Percentiles rank a stretch among this genome's conserved stretches.
phyloP scores from a whole-genome alignment of 1,140 invertebrate genomes.

The Eufriesea mexicana region DNA sequence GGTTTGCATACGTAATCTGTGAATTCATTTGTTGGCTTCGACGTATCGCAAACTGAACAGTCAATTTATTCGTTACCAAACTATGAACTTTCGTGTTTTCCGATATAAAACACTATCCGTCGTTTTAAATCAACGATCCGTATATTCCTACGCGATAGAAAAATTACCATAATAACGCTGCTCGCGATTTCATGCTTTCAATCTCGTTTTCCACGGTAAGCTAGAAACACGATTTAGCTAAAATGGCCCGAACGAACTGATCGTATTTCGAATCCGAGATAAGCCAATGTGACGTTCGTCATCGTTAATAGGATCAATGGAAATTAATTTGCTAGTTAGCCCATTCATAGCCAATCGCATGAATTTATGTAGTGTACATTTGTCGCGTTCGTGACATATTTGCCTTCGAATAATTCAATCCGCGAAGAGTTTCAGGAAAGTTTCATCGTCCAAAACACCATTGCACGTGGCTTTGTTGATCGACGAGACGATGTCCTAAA shows the following conservation, averaged over 20 bases:
- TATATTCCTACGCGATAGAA: too few relatives aligned
- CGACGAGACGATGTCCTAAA: too few relatives aligned
- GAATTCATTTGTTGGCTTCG: not conserved
- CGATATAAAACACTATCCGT: too few relatives aligned
- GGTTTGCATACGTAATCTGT: conserved; percentile 4
- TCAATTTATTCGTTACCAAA: not conserved
- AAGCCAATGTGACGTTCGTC: conserved; percentile 17
- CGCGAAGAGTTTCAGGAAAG: not conserved
- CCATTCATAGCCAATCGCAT: conserved; percentile 20
- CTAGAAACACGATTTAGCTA: not conserved
- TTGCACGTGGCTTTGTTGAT: too few relatives aligned
- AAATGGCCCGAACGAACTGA: conserved; percentile 6
- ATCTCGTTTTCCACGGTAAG: not conserved
- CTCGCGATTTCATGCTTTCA: not conserved
- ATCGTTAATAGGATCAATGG: conserved; percentile 11
- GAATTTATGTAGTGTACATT: conserved; percentile 15
- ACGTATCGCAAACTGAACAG: not conserved
- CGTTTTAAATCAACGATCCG: not conserved
- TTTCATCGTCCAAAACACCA: too few relatives aligned
- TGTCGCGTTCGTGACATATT: not conserved
- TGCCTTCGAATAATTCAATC: not conserved
- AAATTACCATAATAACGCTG: not conserved
- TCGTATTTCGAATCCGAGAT: conserved; percentile 39
- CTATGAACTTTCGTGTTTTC: not conserved
- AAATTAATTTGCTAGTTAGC: conserved; percentile 39